These are phyloP conservation scores for Ischnura elegans DNA, from an alignment of 2,888 invertebrate genomes.

Conservation along the genomic window DNA sequence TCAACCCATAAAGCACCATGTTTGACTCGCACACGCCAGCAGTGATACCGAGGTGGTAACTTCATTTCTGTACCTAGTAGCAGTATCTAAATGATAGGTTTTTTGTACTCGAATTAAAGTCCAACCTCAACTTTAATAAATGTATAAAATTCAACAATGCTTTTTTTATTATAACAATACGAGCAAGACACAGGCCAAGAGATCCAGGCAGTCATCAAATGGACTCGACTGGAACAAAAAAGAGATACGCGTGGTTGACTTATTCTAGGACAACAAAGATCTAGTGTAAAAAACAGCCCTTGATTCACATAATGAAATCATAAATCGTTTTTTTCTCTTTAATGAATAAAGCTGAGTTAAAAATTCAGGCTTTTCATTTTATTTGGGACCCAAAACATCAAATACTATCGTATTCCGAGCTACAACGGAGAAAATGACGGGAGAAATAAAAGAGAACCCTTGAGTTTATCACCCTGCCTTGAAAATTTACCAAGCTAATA, in stretches of 20 bases:
- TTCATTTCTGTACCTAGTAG: no score
- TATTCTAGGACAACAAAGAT: neutral
- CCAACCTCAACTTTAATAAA: no score
- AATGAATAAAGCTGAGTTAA: constrained; percentile 14
- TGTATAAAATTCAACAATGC: no score
- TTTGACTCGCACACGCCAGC: no score
- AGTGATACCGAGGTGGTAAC: no score
- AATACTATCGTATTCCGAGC: constrained; percentile 37
- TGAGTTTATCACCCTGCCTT: neutral
- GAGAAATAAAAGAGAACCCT: neutral
- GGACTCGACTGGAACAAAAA: neutral
- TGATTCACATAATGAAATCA: neutral
- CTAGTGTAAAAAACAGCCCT: neutral
- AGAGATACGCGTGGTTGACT: neutral
- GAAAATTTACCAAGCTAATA: neutral
- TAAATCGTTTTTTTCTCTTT: constrained; percentile 24
- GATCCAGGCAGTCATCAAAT: neutral
- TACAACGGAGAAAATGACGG: neutral
- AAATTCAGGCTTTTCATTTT: neutral
- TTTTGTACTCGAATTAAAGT: no score
- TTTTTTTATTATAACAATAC: no score
- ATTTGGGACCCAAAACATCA: neutral
- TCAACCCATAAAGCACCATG: no score
- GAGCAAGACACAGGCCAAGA: neutral
- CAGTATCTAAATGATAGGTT: no score